Evolutionary conservation across 2,888 invertebrate genomes (phyloP), one percentile per base, ranked within the genome.

Genomic region (Vanessa cardui): DNA sequence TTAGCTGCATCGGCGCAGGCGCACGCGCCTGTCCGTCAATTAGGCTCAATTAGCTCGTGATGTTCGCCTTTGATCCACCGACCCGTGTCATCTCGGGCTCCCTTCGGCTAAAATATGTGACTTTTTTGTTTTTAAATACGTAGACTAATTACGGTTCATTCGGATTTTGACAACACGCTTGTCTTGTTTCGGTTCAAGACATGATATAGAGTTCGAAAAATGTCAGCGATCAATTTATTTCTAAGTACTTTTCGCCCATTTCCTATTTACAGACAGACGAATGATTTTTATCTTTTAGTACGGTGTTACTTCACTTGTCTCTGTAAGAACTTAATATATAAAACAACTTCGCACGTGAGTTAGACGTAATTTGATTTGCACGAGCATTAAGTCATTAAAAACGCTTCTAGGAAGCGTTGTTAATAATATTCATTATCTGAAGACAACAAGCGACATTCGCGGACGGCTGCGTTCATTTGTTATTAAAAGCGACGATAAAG

Each of bases 11-110:
- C 58, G 64, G n/a, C 31, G 31, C 54, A 33, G 18, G 56, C 81
- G 82, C 83, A 81, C 82, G 86, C 85, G 86, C 82, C 54, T 80
- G 76, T 77, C 83, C 80, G 75, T 78, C 87, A 89, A 91, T 91
- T 90, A 88, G 80, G 78, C 74, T 76, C 88, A 88, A 91, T 91
- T 89, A 89, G 81, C 72, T 54, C 54, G 72, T 72, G 73, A 73
- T 76, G 73, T 78, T 74, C 77, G 75, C 78, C 83, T 88, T 89
- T 89, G 87, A 89, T 84, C 79, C 73, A 73, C 83, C 83, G 83
- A 77, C 78, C 83, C 82, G 78, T 64, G 64, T 64, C 67, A 46
- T 64, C 61, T 31, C 58, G 58, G 20, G 16, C 45, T 45, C 15
- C n/a, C 58, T 47, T 39, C 46, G 50, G 49, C 60, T 62, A 65